Evolutionary conservation across 2,888 invertebrate genomes (phyloP).

Genomic region (Bembecia ichneumoniformis): DNA sequence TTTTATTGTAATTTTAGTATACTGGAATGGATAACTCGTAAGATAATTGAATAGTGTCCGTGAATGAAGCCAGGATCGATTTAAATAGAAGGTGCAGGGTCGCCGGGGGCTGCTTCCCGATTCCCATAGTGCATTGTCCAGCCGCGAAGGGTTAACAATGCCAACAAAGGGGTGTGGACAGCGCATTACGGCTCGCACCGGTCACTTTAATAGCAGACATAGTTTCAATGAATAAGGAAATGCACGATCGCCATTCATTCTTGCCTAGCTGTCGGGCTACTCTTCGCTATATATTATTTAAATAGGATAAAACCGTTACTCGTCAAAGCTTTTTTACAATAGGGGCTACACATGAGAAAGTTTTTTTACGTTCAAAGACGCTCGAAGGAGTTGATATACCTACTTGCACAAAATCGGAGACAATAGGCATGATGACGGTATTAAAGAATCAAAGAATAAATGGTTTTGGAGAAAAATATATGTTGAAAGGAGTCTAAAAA

Average conservation of each 20-base stretch:
- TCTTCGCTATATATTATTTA: constrained; percentile 66
- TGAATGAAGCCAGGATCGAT: constrained; percentile 7
- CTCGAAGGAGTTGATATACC: neutral
- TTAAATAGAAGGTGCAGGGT: constrained; percentile 43
- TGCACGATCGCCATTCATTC: constrained; percentile 60
- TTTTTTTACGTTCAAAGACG: constrained; percentile 12
- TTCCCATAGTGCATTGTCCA: constrained; percentile 56
- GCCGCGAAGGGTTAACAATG: constrained; percentile 58
- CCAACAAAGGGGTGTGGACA: constrained; percentile 67
- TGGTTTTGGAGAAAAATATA: no score
- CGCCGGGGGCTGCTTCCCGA: constrained; percentile 55
- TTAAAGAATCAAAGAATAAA: no score
- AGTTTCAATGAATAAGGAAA: constrained; percentile 59
- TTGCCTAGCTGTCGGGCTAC: constrained; percentile 28
- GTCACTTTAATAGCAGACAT: constrained; percentile 57
- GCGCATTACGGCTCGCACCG: constrained; percentile 46
- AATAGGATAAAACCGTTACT: constrained; percentile 59
- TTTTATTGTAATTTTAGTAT: no score
- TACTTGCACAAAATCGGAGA: neutral
- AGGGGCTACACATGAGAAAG: constrained; percentile 58
- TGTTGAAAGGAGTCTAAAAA: no score
- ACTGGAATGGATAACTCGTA: no score
- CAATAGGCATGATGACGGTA: no score
- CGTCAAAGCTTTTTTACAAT: constrained; percentile 49
- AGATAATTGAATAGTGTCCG: no score